These are phyloP conservation scores for Patiria pectinifera DNA, from an alignment of 53 echinoderm and acorn worm species.

Conservation along the genomic window DNA sequence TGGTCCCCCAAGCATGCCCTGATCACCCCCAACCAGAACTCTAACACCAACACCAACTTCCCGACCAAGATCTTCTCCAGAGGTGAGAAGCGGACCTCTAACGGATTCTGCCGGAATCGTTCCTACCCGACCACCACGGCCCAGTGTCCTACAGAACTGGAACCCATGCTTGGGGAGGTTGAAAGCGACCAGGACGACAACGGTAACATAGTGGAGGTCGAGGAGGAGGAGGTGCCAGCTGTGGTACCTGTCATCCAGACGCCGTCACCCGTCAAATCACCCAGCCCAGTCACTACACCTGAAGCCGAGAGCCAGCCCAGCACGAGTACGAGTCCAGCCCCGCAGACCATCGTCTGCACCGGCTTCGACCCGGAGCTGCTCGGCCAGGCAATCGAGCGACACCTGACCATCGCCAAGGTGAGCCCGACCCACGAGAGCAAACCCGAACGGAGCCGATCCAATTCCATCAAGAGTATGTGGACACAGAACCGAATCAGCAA, in stretches of 20 bases:
- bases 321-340: constrained; percentile 49
- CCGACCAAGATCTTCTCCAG: constrained; percentile 55
- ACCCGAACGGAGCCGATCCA: constrained; percentile 73
- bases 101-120: constrained; percentile 45
- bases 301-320: constrained; percentile 15
- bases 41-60: constrained; percentile 30
- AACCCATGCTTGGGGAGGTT: constrained; percentile 73
- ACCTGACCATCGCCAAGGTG: constrained; percentile 76
- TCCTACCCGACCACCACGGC: constrained; percentile 47
- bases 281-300: neutral
- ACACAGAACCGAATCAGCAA: constrained; percentile 85
- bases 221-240: constrained; percentile 59
- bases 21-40: constrained; percentile 14
- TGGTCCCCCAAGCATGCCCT: constrained; percentile 55
- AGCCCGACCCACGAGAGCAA: constrained; percentile 73
- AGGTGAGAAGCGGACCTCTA: constrained; percentile 39
- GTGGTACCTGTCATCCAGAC: constrained; percentile 41
- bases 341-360: constrained; percentile 57
- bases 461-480: constrained; percentile 80
- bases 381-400: constrained; percentile 95
- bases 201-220: constrained; percentile 73
- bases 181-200: constrained; percentile 79
- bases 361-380: constrained; percentile 89
- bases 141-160: constrained; percentile 74
- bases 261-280: neutral